phyloP scores from a whole-genome alignment of 1,140 invertebrate species.

The Lepidostoma basale region DNA sequence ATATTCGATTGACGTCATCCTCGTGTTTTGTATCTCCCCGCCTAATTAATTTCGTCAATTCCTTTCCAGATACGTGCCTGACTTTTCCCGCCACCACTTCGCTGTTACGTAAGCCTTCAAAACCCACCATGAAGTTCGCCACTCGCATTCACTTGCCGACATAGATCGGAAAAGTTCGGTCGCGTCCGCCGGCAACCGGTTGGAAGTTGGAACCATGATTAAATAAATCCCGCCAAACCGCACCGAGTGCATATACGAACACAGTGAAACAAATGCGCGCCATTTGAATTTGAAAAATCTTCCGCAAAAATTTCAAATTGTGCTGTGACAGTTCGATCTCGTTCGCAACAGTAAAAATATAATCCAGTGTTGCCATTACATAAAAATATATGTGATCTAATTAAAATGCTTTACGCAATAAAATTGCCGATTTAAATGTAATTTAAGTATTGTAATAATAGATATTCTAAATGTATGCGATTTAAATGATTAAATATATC shows the following conservation, averaged over 20 bases:
- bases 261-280: background rate
- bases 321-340: background rate
- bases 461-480: too few relatives aligned
- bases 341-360: too few relatives aligned
- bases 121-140: background rate
- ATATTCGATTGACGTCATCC: too few relatives aligned
- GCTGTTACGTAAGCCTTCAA: background rate
- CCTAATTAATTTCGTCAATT: background rate
- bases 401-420: too few relatives aligned
- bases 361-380: background rate
- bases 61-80: background rate
- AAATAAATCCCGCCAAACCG: background rate
- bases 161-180: conserved; percentile 3
- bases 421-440: too few relatives aligned
- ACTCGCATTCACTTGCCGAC: background rate
- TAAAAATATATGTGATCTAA: background rate
- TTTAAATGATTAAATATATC: too few relatives aligned
- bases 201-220: background rate
- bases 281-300: background rate
- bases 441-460: too few relatives aligned
- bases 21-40: too few relatives aligned
- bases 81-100: background rate
- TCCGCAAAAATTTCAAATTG: background rate
- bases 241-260: background rate
- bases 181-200: background rate